These are phyloP conservation scores for Teleogryllus oceanicus DNA, from an alignment of 2,888 invertebrate species.

Conservation along the genomic window DNA sequence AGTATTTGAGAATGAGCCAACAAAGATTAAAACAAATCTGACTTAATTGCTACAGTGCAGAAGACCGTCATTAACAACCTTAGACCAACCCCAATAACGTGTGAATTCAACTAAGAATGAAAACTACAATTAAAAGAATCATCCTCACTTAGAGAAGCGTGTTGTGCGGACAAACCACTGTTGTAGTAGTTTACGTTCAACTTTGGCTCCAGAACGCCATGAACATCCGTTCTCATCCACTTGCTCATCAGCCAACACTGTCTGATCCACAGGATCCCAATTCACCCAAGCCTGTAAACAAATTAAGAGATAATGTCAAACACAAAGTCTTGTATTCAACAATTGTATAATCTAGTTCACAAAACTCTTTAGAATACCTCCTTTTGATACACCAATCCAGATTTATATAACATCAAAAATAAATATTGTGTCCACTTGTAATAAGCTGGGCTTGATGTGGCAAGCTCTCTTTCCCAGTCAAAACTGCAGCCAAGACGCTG, in stretches of 20 bases:
- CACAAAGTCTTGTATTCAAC: conserved; percentile 19
- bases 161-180: conserved; percentile 97
- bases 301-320: background rate
- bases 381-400: conserved; percentile 81
- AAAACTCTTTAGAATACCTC: conserved; percentile 54
- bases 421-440: conserved; percentile 96
- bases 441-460: conserved; percentile 83
- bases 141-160: conserved; percentile 67
- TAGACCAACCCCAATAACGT: too few species aligned
- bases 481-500: conserved; percentile 74
- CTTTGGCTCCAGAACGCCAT: conserved; percentile 95
- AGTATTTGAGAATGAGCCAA: too few species aligned
- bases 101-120: too few species aligned
- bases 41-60: too few species aligned
- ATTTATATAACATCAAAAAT: conserved; percentile 81
- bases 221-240: conserved; percentile 86
- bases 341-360: background rate
- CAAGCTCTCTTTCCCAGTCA: conserved; percentile 88
- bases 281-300: conserved; percentile 74
- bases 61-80: too few species aligned
- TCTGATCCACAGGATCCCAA: conserved; percentile 98
- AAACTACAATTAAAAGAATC: background rate
- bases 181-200: conserved; percentile 79
- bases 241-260: conserved; percentile 97
- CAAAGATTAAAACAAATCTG: too few species aligned